These are phyloP conservation scores for Rhagium mordax DNA, from an alignment of 2,888 invertebrate genomes.

Conservation along the genomic window DNA sequence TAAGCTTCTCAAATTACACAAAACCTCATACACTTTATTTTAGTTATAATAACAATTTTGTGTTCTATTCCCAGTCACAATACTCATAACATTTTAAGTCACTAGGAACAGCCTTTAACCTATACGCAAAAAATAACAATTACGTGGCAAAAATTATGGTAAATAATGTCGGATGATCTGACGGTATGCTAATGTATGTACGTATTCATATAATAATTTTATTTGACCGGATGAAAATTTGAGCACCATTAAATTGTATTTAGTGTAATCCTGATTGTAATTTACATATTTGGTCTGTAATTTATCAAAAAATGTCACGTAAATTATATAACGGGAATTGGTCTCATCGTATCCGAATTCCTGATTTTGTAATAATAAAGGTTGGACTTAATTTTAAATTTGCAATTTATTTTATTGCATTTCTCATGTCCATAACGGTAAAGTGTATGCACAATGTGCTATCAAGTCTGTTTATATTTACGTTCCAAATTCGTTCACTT, in stretches of 20 bases:
- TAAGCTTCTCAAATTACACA: too few species aligned
- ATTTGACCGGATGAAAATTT: background rate
- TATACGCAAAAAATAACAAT: background rate
- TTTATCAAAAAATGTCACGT: background rate
- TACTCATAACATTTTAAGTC: too few species aligned
- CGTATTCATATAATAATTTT: background rate
- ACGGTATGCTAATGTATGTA: background rate
- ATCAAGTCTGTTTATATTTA: too few species aligned
- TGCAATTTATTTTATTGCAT: background rate
- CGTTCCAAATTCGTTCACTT: too few species aligned
- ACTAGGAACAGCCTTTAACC: too few species aligned
- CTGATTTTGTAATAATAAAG: too few species aligned
- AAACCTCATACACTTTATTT: too few species aligned
- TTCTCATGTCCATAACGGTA: background rate
- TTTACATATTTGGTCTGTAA: background rate
- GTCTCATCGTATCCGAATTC: background rate
- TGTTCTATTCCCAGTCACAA: too few species aligned
- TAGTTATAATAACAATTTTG: too few species aligned
- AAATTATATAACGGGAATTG: background rate
- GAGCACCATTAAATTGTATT: constrained; percentile 12
- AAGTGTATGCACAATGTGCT: too few species aligned
- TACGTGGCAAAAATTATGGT: background rate
- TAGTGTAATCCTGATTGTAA: background rate
- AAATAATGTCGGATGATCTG: background rate
- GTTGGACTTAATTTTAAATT: too few species aligned